Percentiles rank a stretch among this genome's conserved stretches.
Conservation (phyloP, 2,888 invertebrate species). For the Hypercompe scribonia region DNA sequence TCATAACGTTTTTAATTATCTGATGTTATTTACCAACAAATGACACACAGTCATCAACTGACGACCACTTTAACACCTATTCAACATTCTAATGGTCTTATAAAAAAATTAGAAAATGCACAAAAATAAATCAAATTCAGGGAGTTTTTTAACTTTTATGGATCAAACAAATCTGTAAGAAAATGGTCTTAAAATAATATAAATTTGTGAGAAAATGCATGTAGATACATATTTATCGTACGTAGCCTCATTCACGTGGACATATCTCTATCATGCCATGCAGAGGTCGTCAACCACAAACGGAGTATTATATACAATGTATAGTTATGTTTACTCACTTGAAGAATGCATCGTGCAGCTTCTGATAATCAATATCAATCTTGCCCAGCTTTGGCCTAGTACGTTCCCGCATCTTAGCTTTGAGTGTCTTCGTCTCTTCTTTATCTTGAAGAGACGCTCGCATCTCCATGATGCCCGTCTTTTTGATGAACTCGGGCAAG, state of each 20-base stretch:
- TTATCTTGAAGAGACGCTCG: conserved; percentile 99
- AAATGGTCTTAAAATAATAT: neutral
- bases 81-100: neutral
- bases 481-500: conserved; percentile 98
- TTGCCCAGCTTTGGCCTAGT: conserved; percentile 99
- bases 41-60: neutral
- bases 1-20: neutral
- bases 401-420: conserved; percentile 98
- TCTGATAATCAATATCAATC: conserved; percentile 99
- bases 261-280: neutral
- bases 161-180: neutral
- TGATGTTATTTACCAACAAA: neutral
- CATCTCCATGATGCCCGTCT: conserved; percentile 99
- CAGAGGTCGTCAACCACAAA: neutral
- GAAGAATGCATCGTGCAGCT: conserved; percentile 99
- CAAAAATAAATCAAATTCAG: no score
- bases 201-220: no score
- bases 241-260: no score
- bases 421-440: conserved; percentile 97
- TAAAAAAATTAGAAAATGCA: neutral
- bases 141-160: neutral
- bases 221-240: no score
- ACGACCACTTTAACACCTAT: neutral
- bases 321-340: conserved; percentile 87
- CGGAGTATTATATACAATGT: neutral